Percentiles rank a stretch among this genome's conserved stretches.
Conservation (phyloP, 2,888 invertebrate species). For the Erebia ligea region DNA sequence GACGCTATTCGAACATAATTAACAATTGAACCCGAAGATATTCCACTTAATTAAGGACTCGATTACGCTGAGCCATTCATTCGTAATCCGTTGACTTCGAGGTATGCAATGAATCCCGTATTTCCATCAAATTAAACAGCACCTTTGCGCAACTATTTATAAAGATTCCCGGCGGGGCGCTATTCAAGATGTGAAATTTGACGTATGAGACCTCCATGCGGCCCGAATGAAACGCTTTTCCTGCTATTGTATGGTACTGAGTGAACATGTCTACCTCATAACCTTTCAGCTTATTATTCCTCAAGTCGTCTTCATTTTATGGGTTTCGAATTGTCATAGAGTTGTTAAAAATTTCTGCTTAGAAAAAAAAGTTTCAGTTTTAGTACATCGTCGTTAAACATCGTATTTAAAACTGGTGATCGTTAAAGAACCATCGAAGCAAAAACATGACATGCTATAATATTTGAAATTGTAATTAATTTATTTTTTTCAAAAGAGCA, state of each 20-base stretch:
- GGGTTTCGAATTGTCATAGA: constrained; percentile 42
- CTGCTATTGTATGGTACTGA: constrained; percentile 60
- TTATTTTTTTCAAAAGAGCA: too few species aligned
- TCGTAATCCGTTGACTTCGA: constrained; percentile 68
- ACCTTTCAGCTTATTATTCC: constrained; percentile 69
- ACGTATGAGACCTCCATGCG: constrained; percentile 71
- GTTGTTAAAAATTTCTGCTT: constrained; percentile 38
- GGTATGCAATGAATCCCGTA: constrained; percentile 68
- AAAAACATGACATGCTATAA: too few species aligned
- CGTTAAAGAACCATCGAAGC: too few species aligned
- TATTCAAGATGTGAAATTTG: constrained; percentile 81
- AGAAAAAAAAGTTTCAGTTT: too few species aligned
- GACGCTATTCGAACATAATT: background rate
- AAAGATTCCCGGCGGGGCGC: constrained; percentile 72
- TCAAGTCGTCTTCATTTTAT: constrained; percentile 63
- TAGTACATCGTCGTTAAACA: too few species aligned
- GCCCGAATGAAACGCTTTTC: constrained; percentile 59
- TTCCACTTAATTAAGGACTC: constrained; percentile 53
- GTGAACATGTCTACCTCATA: constrained; percentile 70
- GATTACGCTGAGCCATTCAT: constrained; percentile 69
- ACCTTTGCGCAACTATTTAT: constrained; percentile 78
- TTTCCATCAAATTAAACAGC: constrained; percentile 81
- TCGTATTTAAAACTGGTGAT: too few species aligned
- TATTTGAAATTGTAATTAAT: too few species aligned
- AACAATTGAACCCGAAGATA: constrained; percentile 24